phyloP scores from a whole-genome alignment of 1,140 invertebrate genomes.

The Drosophila ficusphila region DNA sequence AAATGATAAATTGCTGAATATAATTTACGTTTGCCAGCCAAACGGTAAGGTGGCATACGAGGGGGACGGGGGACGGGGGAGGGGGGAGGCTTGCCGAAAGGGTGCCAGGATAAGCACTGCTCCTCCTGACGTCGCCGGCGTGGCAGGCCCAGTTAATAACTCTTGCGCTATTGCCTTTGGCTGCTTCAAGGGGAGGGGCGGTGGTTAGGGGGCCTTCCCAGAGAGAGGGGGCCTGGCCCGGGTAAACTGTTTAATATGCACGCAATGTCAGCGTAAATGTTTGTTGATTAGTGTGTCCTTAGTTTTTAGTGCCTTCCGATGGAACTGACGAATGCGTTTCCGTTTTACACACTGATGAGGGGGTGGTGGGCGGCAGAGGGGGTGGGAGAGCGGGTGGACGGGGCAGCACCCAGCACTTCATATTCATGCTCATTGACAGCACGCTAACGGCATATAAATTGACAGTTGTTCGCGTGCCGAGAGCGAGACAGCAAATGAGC shows the following conservation, averaged over 20 bases:
- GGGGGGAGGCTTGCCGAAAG: background rate
- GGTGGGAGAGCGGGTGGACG: background rate
- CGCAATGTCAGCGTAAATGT: slow-evolving; percentile 82
- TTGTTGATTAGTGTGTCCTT: slow-evolving; percentile 81
- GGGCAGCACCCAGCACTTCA: slow-evolving; percentile 52
- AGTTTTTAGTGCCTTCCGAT: slow-evolving; percentile 78
- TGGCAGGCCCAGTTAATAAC: slow-evolving; percentile 77
- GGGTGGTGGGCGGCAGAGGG: background rate
- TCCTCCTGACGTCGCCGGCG: slow-evolving; percentile 36
- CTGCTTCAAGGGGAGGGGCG: background rate
- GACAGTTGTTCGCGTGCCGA: slow-evolving; percentile 66
- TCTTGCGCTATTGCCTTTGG: slow-evolving; percentile 57
- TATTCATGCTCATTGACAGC: slow-evolving; percentile 80
- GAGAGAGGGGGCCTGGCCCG: background rate
- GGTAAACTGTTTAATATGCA: slow-evolving; percentile 74
- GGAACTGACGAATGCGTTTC: slow-evolving; percentile 68
- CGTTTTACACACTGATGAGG: slow-evolving; percentile 31
- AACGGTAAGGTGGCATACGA: slow-evolving; percentile 45
- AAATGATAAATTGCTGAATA: slow-evolving; percentile 81
- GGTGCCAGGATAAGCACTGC: slow-evolving; percentile 15
- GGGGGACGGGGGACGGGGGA: no score
- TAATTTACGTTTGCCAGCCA: slow-evolving; percentile 70
- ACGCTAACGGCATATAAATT: slow-evolving; percentile 82
- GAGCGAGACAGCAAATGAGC: background rate
- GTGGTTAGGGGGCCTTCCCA: background rate